Base-by-base conservation (phyloP, 2,797 vertebrate genomes). In the Anguilla pacifica region DNA sequence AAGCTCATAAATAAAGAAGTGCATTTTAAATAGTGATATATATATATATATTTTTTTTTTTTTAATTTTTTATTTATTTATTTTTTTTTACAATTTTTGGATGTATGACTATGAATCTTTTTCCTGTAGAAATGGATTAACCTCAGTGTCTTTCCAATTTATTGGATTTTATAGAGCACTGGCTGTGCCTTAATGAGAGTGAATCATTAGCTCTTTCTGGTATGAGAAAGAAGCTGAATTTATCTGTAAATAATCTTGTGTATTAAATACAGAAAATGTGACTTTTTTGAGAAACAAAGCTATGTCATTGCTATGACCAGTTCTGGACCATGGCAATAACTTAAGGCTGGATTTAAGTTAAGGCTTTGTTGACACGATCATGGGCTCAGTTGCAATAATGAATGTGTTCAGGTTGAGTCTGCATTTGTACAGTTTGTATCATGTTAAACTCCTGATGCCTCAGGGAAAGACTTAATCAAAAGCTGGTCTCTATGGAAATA, bases 401-500 rank as follows among this genome's bases (percentile, higher is more conserved):
- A 7, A 6, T 19, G 70, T 28, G 17, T 43, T 79, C 35, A 43
- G 31, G 74, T 15, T 39, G 74, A 43, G 74, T 79, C 74, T 39
- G 74, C 31, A 79, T 43, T 79, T 43, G 28, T 39, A 79, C 35
- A 79, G 15, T 72, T 31, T 72, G 35, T 13, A 72, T 35, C 28
- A 7, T 72, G 74, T 79, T 19, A 43, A 39, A 19, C 35, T 39
- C 35, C 15, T 43, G 39, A 39, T 79, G 15, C 25, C 1, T 35
- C 74, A 43, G 31, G 17, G 17, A 79, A 39, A 43, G 17, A 19
- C 13, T 43, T 79, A 46, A 79, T 79, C 35, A 72, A 15, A 79
- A 79, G 74, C 35, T 79, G 35, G 35, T 79, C 74, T 43, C 74
- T 15, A 79, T 79, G 74, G 74, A 79, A 79, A 79, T 43, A 43